phyloP scores from a whole-genome alignment of 1,140 invertebrate genomes.

The Drosophila serrata region DNA sequence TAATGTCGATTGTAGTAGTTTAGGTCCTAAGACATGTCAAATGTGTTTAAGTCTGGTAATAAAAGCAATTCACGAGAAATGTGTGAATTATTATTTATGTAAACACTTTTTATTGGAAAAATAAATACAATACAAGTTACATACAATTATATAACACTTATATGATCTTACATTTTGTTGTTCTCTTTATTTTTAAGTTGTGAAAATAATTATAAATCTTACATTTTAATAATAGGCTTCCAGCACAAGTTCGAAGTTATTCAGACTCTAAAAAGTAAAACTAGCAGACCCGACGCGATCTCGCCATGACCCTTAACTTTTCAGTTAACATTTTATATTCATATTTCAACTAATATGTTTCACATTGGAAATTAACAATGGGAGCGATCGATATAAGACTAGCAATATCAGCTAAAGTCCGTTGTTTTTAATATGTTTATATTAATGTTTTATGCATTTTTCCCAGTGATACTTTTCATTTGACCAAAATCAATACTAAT shows the following conservation, averaged over 20 bases:
- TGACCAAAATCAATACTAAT: no score
- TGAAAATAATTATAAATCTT: background rate
- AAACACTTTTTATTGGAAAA: background rate
- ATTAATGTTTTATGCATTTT: no score
- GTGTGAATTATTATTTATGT: conserved; percentile 9
- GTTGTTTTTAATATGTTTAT: no score
- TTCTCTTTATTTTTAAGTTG: background rate
- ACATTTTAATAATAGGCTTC: background rate
- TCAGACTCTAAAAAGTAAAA: background rate
- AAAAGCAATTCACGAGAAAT: conserved; percentile 20
- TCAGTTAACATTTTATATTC: no score
- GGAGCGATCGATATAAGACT: no score
- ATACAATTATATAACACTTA: background rate
- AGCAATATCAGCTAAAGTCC: no score
- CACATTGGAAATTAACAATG: no score
- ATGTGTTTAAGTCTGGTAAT: conserved; percentile 29
- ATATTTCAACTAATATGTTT: no score
- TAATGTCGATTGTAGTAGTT: conserved; percentile 21
- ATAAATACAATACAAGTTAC: background rate
- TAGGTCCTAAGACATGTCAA: conserved; percentile 35
- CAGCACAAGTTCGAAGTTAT: background rate
- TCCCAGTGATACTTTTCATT: no score
- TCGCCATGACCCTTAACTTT: no score
- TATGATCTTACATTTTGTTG: background rate
- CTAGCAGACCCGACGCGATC: no score